Percentiles rank a stretch among this genome's conserved stretches.
phyloP scores from a whole-genome alignment of 2,797 vertebrate species.

The Ataeniobius toweri region DNA sequence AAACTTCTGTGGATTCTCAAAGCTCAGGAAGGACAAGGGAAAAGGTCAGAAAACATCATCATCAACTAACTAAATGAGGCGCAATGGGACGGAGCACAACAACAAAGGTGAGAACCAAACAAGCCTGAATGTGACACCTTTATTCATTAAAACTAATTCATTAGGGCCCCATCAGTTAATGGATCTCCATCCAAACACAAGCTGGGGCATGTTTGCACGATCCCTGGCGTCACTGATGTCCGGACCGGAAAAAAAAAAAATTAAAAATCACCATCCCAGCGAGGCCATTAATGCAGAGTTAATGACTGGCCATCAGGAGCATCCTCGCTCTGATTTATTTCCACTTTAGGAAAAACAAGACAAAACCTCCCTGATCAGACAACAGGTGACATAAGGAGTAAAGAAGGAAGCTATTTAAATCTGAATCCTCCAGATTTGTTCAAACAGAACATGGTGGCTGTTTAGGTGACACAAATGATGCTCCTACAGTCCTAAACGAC shows the following conservation, averaged over 20 bases:
- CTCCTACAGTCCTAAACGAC: neutral
- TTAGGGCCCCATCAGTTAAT: slow-evolving; percentile 51
- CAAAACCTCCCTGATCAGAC: slow-evolving; percentile 40
- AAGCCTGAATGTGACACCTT: slow-evolving; percentile 49
- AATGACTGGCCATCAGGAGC: slow-evolving; percentile 39
- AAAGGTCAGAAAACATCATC: slow-evolving; percentile 23
- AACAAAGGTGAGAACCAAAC: slow-evolving; percentile 33
- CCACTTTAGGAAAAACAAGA: slow-evolving; percentile 14
- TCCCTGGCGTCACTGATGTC: slow-evolving; percentile 43
- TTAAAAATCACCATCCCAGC: slow-evolving; percentile 11
- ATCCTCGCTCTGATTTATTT: neutral
- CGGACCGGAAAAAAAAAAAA: slow-evolving; percentile 14
- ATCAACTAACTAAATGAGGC: slow-evolving; percentile 48
- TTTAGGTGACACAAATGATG: neutral
- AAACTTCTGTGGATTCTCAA: slow-evolving; percentile 7
- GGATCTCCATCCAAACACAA: slow-evolving; percentile 37
- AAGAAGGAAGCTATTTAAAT: slow-evolving; percentile 44
- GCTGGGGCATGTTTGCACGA: slow-evolving; percentile 53
- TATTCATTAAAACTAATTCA: slow-evolving; percentile 56
- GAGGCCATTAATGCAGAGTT: slow-evolving; percentile 18
- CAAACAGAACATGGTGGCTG: slow-evolving; percentile 1
- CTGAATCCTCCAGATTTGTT: neutral
- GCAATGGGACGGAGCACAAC: slow-evolving; percentile 24
- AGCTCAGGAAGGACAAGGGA: neutral
- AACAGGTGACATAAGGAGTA: slow-evolving; percentile 28